Evolutionary conservation across 1,140 invertebrate species (phyloP), one percentile per base, ranked within the genome.

Genomic region (Sesamia nonagrioides): DNA sequence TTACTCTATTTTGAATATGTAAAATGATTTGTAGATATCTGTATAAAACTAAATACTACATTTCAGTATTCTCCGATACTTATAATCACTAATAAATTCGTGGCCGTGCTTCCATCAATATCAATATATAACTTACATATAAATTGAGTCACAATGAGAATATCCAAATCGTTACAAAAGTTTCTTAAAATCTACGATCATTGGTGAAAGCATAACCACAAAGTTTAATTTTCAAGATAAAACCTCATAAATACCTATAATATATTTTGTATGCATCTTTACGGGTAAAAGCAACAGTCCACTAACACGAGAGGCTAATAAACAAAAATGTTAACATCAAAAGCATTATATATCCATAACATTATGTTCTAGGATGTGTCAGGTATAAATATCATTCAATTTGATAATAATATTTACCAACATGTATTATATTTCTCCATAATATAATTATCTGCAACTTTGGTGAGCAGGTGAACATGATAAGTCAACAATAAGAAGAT

Each of bases 11-110:
- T 27, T 80, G 84, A 82, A 80, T 77, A 82, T 83, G 78, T 79
- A 83, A 79, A 82, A 74, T 75, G 72, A 75, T 81, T 69, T 78
- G 78, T 82, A 78, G 81, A 85, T 82, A 82, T 82, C 58, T 73
- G 81, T 84, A 85, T 81, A 85, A 84, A 84, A 82, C 82, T 82
- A 82, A 85, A 84, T 81, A 81, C 82, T 82, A 82, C 82, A 66
- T 79, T 82, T 81, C 60, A 69, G 60, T 78, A 71, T 78, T 69
- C 45, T 77, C 50, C 37, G n/a, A 86, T 78, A 82, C 60, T 79
- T 74, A 77, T 81, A 80, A 81, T 82, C 79, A 81, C 77, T 77
- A 75, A 68, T 77, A 66, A 18, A 27, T 48, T 75, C 63, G 56
- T 82, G 77, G 84, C 79, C 78, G 72, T 84, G 82, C 84, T 82